phyloP scores from a whole-genome alignment of 2,113 vertebrate species.

The Pangasianodon hypophthalmus region DNA sequence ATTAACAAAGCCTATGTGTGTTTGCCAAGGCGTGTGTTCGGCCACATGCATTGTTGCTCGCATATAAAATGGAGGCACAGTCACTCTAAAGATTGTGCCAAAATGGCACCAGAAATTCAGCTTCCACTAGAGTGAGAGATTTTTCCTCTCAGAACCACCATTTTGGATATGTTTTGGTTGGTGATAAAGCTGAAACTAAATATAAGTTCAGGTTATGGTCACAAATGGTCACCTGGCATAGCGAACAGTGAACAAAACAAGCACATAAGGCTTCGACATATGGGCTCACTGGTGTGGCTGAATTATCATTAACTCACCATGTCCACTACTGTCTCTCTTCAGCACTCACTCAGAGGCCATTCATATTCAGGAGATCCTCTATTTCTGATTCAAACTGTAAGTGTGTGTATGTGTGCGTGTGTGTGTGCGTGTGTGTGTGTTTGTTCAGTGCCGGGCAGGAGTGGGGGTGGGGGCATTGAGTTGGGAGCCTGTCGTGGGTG shows the following conservation, averaged over 20 bases:
- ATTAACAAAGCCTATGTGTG: slow-evolving; percentile 23
- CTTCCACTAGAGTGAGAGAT: neutral
- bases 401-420: slow-evolving; percentile 19
- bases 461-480: neutral
- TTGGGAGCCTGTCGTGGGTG: slow-evolving; percentile 23
- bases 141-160: neutral
- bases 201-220: neutral
- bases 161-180: neutral
- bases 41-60: slow-evolving; percentile 29
- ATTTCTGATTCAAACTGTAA: slow-evolving; percentile 3
- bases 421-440: slow-evolving; percentile 28
- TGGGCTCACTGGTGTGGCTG: neutral
- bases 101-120: slow-evolving; percentile 41
- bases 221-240: neutral
- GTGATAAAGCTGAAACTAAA: neutral
- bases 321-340: neutral
- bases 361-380: neutral
- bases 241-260: neutral
- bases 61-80: slow-evolving; percentile 43
- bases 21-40: neutral
- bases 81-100: neutral
- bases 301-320: neutral
- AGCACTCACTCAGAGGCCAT: neutral
- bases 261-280: neutral
- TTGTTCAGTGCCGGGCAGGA: neutral